Evolutionary conservation across 2,888 invertebrate genomes (phyloP).

Genomic region (Candidula unifasciata): DNA sequence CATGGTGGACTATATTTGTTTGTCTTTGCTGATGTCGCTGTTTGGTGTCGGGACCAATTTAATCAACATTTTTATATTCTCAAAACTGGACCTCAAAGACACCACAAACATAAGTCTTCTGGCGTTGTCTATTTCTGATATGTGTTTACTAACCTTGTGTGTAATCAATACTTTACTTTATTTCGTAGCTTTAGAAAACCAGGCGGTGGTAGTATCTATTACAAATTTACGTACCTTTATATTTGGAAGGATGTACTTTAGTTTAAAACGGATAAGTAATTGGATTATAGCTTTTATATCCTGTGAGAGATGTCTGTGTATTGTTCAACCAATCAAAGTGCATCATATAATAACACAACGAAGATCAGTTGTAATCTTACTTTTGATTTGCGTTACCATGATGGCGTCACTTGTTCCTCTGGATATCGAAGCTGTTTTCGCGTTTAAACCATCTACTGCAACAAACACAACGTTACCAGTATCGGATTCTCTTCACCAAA

Average conservation of each 20-base stretch:
- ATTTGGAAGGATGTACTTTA: neutral
- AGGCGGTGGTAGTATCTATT: neutral
- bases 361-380: neutral
- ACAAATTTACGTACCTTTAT: neutral
- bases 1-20: neutral
- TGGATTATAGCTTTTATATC: conserved; percentile 4
- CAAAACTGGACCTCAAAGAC: neutral
- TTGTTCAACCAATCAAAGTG: neutral
- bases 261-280: conserved; percentile 7
- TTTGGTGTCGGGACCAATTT: neutral
- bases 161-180: neutral
- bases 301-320: conserved; percentile 6
- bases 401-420: neutral
- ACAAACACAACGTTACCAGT: neutral
- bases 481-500: too few species aligned
- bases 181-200: neutral
- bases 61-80: conserved; percentile 12
- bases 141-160: neutral
- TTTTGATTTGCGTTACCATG: neutral
- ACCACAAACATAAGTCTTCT: neutral
- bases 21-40: neutral
- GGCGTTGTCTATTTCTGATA: neutral
- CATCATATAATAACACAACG: neutral
- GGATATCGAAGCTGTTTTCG: neutral
- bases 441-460: neutral